Percentiles rank a stretch among this genome's conserved stretches.
These are phyloP conservation scores for Scaptomyza flava DNA, from an alignment of 2,888 invertebrate species.

Conservation along the genomic window DNA sequence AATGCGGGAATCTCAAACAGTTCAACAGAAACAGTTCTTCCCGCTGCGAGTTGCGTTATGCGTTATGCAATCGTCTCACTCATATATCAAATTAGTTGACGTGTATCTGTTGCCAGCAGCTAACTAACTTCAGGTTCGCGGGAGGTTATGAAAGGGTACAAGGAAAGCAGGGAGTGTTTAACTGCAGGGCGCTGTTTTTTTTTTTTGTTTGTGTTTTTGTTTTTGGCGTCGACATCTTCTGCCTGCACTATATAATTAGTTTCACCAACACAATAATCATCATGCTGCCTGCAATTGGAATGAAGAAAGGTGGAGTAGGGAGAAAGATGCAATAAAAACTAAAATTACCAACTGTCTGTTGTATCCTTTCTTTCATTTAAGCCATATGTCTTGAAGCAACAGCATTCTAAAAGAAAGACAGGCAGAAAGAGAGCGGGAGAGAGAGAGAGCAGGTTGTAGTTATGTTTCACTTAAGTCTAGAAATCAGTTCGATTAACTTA, in stretches of 20 bases:
- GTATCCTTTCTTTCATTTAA: constrained; percentile 16
- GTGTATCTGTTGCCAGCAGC: constrained; percentile 36
- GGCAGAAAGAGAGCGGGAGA: background rate
- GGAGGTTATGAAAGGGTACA: background rate
- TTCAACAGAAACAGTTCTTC: constrained; percentile 16
- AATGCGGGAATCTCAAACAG: constrained; percentile 29
- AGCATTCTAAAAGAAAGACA: constrained; percentile 2
- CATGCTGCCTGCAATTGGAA: constrained; percentile 70
- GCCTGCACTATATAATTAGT: constrained; percentile 72
- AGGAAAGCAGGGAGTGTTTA: background rate
- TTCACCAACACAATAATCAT: constrained; percentile 78
- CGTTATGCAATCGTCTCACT: constrained; percentile 65
- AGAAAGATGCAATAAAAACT: constrained; percentile 55
- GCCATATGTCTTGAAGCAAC: constrained; percentile 5
- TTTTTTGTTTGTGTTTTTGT: too few relatives aligned
- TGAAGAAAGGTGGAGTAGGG: constrained; percentile 3
- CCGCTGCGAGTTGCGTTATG: constrained; percentile 44
- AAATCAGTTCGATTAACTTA: background rate
- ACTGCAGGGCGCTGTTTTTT: background rate
- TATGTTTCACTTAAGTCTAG: background rate
- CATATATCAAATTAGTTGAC: constrained; percentile 69
- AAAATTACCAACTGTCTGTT: constrained; percentile 54
- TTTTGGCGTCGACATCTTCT: constrained; percentile 28
- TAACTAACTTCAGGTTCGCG: background rate
- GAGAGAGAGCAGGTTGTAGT: background rate